Evolutionary conservation across 2,113 vertebrate genomes (phyloP), one percentile per base, ranked within the genome.

Genomic region (Emberiza fucata): DNA sequence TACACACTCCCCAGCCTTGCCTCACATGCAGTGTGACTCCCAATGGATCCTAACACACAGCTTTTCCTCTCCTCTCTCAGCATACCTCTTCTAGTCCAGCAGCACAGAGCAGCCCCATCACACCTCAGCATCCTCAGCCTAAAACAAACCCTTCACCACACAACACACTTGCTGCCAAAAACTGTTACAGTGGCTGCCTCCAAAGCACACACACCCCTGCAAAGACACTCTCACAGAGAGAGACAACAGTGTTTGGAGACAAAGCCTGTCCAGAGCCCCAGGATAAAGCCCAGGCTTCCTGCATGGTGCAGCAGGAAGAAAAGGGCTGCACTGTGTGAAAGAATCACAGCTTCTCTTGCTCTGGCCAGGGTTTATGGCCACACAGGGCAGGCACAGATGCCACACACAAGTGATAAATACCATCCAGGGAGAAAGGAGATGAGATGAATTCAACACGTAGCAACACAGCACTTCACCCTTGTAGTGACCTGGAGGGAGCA

Each of bases 1-100:
- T 33, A 76, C 21, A 53, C 10, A 45, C 35, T 28, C 42, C 33
- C 20, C 59, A 66, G 57, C 50, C 77, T 71, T 81, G 54, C 39
- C 22, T 73, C 39, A 51, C 12, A 23, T 5, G 13, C 50, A 69
- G 56, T 5, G 0, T 12, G 44, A 70, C 23, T 79, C 79, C 59
- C 44, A 44, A 0, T 0, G 0, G 37, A 86, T 37, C 47, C 47
- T 13, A 64, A 61, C 4, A 8, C 16, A 33, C 31, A 88, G 60
- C 19, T 77, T 48, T 57, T 71, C n/a, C 57, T 23, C 4, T 78
- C 45, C 40, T 69, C 40, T 68, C 51, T 71, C 66, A 61, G 48
- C 42, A 40, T 35, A 14, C 23, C 50, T 66, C 59, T 82, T 37
- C 44, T 39, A 71, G 48, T 8, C 27, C 48, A 78, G 87, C 60